Base-by-base conservation (phyloP, 1,140 invertebrate species). In the Aphelinus certus region DNA sequence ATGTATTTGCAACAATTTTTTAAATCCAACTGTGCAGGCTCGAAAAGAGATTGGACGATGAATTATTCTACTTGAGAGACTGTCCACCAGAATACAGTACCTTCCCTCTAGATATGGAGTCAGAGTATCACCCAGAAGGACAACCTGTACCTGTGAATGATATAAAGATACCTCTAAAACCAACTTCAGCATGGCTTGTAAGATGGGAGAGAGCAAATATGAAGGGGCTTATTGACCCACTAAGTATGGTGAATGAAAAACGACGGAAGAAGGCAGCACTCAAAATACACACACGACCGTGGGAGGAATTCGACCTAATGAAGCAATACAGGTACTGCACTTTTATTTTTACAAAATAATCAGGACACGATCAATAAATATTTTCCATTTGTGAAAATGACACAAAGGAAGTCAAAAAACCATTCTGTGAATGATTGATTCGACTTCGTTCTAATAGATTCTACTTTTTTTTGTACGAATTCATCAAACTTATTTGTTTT, bases 301-400 rank as follows among this genome's bases (percentile, higher is more conserved):
- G 94, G 93, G 94, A 95, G 81, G 95, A 96, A 89, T 97, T 94
- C 88, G 97, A 99, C 87, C 88, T 98, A 56, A 97, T 99, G 96
- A 96, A 95, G 86, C 89, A 93, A 67, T 98, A 98, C 83, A 93
- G 96, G 92, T 93, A 89, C 26, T 26, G 26, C 26, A 26, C 26
- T 26, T 26, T 26, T 26, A 26, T 26, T 26, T 26, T 26, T 26
- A 26, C 26, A 26, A 26, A 26, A 26, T 26, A 26, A 26, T 26
- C 26, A 26, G 26, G 26, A 26, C 26, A 26, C 26, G 26, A 26
- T 26, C 26, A 26, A 26, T 26, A 26, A 26, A 26, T 26, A 26
- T 26, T 26, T 26, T 26, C 0, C 26, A 26, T 26, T 26, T 26
- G 26, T 26, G 26, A 26, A 26, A 26, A 26, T 26, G 26, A 26